Evolutionary conservation across 2,113 vertebrate genomes (phyloP).

Genomic region (Gobio gobio): DNA sequence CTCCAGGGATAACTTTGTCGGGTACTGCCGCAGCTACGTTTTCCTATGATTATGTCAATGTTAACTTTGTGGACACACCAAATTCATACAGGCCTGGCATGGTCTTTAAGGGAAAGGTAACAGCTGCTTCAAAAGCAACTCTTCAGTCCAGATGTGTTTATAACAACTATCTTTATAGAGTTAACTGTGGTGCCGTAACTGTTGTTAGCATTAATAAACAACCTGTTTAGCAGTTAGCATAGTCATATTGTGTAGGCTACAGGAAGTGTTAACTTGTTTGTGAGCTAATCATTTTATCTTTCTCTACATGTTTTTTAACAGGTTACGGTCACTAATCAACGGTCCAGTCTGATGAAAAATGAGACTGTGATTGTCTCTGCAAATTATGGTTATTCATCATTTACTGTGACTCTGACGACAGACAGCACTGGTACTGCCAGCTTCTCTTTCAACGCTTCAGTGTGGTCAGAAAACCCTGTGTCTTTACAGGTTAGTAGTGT

Average conservation of each 20-base stretch:
- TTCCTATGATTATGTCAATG: conserved; percentile 39
- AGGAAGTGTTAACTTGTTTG: background rate
- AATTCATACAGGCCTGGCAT: conserved; percentile 66
- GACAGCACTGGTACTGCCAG: conserved; percentile 61
- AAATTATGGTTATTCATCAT: fast-evolving
- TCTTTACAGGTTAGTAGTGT: conserved; percentile 57
- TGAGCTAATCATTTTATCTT: background rate
- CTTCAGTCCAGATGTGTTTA: background rate
- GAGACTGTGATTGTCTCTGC: conserved; percentile 59
- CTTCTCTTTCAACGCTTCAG: conserved; percentile 70
- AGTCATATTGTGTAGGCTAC: background rate
- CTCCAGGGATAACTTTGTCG: conserved; percentile 64
- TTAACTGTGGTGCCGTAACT: background rate
- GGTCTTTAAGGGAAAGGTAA: conserved; percentile 72
- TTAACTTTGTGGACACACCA: conserved; percentile 64
- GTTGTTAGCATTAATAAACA: too few species aligned
- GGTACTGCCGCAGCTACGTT: conserved; percentile 43
- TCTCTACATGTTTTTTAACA: conserved; percentile 41
- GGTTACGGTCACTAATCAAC: conserved; percentile 64
- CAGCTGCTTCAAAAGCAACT: background rate
- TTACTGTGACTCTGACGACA: conserved; percentile 55
- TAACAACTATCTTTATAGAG: background rate
- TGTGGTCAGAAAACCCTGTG: conserved; percentile 42
- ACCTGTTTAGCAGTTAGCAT: background rate
- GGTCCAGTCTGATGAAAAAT: conserved; percentile 47